Base-by-base conservation (phyloP, 2,888 invertebrate species). In the Caenorhabditis panamensis region DNA sequence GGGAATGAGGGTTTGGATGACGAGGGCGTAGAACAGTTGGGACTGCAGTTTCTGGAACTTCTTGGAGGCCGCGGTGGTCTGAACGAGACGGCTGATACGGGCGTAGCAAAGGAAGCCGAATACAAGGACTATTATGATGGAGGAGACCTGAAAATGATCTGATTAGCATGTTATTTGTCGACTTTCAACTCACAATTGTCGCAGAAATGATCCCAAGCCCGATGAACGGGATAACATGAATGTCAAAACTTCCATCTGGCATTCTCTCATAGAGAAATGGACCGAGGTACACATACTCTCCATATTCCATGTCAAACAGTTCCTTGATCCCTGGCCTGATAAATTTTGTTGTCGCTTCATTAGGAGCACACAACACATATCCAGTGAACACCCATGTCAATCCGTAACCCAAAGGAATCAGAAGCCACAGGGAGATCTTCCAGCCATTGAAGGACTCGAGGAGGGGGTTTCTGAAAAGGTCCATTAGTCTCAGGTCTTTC, bases 21-120 rank as follows among this genome's bases (percentile, higher is more conserved):
- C 75, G 3, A 75, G 64, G 22, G 75, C 64, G 51, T 64, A 64
- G 73, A 64, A 73, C 13, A 73, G 22, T 28, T 73, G 73, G 24
- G 56, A 28, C 18, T 75, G 75, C n/a, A 75, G 75, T 44, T 66
- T 64, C 22, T 53, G 36, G 31, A 66, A 51, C 53, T 66, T 75
- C 0, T 22, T 56, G 5, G 75, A 66, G 9, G 71, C 54, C 6
- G 54, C 5, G 1, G 71, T 51, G 16, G 71, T 71, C 6, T 44
- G 31, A 1, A 63, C 62, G 22, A 71, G 62, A 54, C 44, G 53
- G n/a, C 59, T 71, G 62, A 71, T 71, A 5, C 44, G 26, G 11
- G 53, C 44, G 51, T 71, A 71, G 41, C 71, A 71, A 0, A 71
- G 62, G 47, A 37, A 54, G 2, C 62, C 71, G 28, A 71, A 71